Base-by-base conservation (phyloP, 2,113 vertebrate genomes). In the Asarcornis scutulata region DNA sequence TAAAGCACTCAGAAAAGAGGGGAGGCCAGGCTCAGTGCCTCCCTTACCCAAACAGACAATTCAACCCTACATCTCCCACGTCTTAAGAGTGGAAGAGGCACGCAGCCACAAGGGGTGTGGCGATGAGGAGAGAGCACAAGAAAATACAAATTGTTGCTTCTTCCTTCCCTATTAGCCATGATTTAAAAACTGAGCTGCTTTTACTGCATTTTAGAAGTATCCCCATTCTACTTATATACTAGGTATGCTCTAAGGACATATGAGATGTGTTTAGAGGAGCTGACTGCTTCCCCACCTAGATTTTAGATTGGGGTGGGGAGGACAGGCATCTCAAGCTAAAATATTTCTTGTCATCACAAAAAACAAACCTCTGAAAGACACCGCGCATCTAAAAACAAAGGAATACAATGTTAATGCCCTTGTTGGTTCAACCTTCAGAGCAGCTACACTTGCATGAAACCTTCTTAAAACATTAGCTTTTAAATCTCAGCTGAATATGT, bases 401-500 rank as follows among this genome's bases (percentile, higher is more conserved):
- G 14, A 75, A 72, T 55, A 68, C 4, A 59, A 31, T 3, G 5
- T 42, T 59, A 53, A 89, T 3, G 1, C 7, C 27, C 14, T 13
- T 20, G 15, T 22, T 46, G 60, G 36, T 67, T 91, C 72, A 81
- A 11, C 12, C 59, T 77, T 23, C 1, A 2, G 66, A 91, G 58
- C 31, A 59, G 74, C 74, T 9, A 53, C 9, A 17, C 26, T 58
- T 50, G 23, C 6, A 63, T 7, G 36, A 82, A 78, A 42, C 25
- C 18, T 60, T 88, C 63, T 91, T 63, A 67, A 95, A 83, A 83
- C 6, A 1, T 15, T 31, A 40, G 22, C 23, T 68, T 58, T 69
- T 40, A 77, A 71, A 36, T 11, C 0, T 0, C 22, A 73, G 59
- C 32, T 81, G 12, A 29, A 1, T 11, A 2, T 5, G 4, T 31